Base-by-base conservation (phyloP, 2,797 vertebrate species). In the Halcyon badia region DNA sequence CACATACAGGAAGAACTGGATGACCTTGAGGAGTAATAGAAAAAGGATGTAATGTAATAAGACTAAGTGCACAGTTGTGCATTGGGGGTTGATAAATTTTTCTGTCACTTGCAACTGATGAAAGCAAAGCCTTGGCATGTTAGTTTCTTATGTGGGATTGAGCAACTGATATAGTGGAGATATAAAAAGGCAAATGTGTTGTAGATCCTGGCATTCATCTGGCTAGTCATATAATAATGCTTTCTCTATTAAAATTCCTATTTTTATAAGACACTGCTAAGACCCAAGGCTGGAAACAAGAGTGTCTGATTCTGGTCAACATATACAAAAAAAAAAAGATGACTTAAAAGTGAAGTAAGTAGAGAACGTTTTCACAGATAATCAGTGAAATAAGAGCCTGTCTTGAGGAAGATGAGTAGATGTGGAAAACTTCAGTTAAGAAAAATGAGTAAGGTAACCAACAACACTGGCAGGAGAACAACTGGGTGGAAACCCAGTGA, bases 31-130 rank as follows among this genome's bases (percentile, higher is more conserved):
- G 48, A 87, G 56, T 69, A 89, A 89, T 66, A 93, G 86, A 94
- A 96, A 96, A 87, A 56, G 90, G 92, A 70, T 88, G 73, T 90
- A 91, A 94, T 94, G 88, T 95, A 95, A 96, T 97, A 94, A 96
- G 58, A n/a, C 75, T 96, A 92, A 96, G 94, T 96, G 94, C 92
- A 66, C 51, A 26, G 60, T 89, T 86, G 75, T 91, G 68, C 78
- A 39, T 70, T 87, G 73, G 60, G 64, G 92, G 39, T 83, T 93
- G 92, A 92, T 95, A 82, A 88, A 77, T 94, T 94, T 90, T 96
- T 82, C 54, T 94, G 81, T 87, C 83, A 64, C 77, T 95, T 93
- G n/a, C 21, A 49, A 37, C 49, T 87, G 77, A 84, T 95, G 86
- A 96, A 93, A 95, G 80, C 57, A 87, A 94, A 93, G 39, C 46